Base-by-base conservation (phyloP, 2,888 invertebrate genomes). In the Lithophane leautieri region DNA sequence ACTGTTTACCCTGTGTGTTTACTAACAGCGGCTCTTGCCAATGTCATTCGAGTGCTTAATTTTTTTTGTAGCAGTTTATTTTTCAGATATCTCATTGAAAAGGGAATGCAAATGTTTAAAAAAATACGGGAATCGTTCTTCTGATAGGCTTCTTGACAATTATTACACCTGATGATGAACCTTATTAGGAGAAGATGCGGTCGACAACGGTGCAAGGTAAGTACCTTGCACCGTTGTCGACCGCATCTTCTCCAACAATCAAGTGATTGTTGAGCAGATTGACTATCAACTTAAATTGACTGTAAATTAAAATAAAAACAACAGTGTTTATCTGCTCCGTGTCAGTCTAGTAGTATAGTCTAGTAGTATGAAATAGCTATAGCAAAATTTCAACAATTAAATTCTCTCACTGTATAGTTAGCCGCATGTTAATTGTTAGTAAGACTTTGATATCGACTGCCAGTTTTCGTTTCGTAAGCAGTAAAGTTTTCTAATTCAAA, bases 401-500 rank as follows among this genome's bases (percentile, higher is more conserved):
- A 9, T 28, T 60, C 9, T 50, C 16, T 50, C 16, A n/a, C 22
- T 42, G 12, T 14, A 19, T 42, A 40, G 34, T 58, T n/a, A 25
- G 74, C n/a, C 19, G 4, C 0, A 34, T 14, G 7, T 7, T 42
- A n/a, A 28, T 44, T 4, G 25, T n/a, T n/a, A n/a, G n/a, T 34
- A 25, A 6, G 2, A 4, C 8, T 56, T 47, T 58, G 44, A 19
- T 25, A 22, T 42, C 14, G 14, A n/a, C 6, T 54, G 40, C 22
- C 12, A 47, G 16, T 40, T 25, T 44, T 60, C n/a, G 40, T 40
- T 40, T 40, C 4, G 16, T 40, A 47, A 54, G 9, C 16, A 42
- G 8, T 19, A 75, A 42, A 28, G 19, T 50, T 76, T 70, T 44
- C n/a, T 11, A 9, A 54, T 71, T 72, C 11, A 54, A 44, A 44